These are phyloP conservation scores for Podargus strigoides DNA, from an alignment of 2,797 vertebrate genomes.

Conservation along the genomic window DNA sequence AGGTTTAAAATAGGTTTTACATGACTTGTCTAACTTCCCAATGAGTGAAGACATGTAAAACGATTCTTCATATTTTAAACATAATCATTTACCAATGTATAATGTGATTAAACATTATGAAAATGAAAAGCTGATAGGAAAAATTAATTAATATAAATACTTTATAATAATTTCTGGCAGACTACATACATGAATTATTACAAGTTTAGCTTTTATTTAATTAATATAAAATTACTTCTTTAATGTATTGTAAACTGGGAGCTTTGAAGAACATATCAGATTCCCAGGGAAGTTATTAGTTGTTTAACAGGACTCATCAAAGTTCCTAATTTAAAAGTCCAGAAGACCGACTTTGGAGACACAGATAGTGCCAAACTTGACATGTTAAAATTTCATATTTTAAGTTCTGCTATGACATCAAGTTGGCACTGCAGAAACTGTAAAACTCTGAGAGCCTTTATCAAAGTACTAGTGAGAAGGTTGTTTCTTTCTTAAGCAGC, in stretches of 20 bases:
- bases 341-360: background rate
- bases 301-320: background rate
- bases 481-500: background rate
- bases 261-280: background rate
- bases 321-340: background rate
- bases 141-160: background rate
- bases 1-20: background rate
- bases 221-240: background rate
- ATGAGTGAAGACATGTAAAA: background rate
- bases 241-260: background rate
- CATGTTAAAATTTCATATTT: background rate
- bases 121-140: background rate
- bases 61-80: background rate
- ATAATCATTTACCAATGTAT: background rate
- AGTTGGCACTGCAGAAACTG: background rate
- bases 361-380: background rate
- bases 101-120: background rate
- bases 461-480: background rate
- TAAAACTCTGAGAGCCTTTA: background rate
- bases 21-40: background rate
- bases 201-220: background rate
- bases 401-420: background rate
- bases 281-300: background rate
- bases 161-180: background rate
- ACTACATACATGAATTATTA: background rate